Evolutionary conservation across 2,113 vertebrate genomes (phyloP).

Genomic region (Melozone crissalis): DNA sequence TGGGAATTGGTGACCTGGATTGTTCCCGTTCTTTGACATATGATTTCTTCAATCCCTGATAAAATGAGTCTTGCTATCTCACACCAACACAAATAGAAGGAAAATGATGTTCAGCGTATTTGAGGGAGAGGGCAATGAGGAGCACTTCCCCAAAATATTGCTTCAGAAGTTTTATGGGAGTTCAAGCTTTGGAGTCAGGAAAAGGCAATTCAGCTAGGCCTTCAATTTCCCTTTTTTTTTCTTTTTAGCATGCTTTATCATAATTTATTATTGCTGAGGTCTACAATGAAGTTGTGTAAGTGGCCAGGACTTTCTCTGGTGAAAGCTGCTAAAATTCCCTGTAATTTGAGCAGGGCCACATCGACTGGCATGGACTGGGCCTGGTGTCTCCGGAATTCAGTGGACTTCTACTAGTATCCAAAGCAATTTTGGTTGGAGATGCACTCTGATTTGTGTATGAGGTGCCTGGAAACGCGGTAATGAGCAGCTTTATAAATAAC

Average conservation of each 20-base stretch:
- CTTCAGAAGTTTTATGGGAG: not conserved
- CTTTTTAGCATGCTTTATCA: not conserved
- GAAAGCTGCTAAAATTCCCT: not conserved
- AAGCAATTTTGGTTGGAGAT: constrained; percentile 25
- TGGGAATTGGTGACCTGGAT: not conserved
- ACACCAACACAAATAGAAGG: not conserved
- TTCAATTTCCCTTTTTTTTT: not conserved
- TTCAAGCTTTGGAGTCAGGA: not conserved
- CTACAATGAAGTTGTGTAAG: not conserved
- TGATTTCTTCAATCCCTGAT: not conserved
- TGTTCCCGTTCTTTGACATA: not conserved
- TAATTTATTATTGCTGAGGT: not conserved
- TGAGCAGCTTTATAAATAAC: constrained; percentile 56
- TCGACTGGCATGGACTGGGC: not conserved
- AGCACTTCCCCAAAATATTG: not conserved
- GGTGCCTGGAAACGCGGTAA: constrained; percentile 13
- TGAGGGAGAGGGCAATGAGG: not conserved
- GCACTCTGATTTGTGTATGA: constrained; percentile 14
- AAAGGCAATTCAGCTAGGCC: not conserved
- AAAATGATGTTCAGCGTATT: not conserved
- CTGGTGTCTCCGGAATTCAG: not conserved
- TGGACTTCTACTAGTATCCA: not conserved
- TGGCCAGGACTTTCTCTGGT: not conserved
- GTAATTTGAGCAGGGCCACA: not conserved
- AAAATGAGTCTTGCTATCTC: not conserved